Base-by-base conservation (phyloP, 1,140 invertebrate species). In the Homalodisca vitripennis region DNA sequence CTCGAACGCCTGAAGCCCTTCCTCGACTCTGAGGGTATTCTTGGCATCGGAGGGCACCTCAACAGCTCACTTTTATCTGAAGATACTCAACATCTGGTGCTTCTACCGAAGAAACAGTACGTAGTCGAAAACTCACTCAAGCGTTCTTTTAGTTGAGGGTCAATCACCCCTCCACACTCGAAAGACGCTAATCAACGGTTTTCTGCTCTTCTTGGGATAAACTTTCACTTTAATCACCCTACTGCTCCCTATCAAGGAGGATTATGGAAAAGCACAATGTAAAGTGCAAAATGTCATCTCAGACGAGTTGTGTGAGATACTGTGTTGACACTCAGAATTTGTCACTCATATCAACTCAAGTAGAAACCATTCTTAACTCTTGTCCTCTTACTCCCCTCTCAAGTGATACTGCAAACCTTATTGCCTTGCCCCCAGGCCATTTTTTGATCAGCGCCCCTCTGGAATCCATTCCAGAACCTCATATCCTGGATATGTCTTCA, bases 11-110 rank as follows among this genome's bases (percentile, higher is more conserved):
- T 73, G 26, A 62, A 70, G 46, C 78, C 78, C 0, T 80, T 80
- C 68, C 1, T 81, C 6, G 79, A 80, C 63, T 2, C 70, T 13
- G 24, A 72, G 13, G 75, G 74, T 20, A 46, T 81, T 3, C 12
- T 81, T 6, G 71, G 78, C 60, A 80, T 82, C n/a, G 80, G 78
- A 6, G 80, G 80, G 13, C 46, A 79, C 22, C 67, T 81, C 17
- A 30, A 68, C 29, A 71, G 78, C 46, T 66, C 75, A 1, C 46
- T 73, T 14, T 46, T 80, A 6, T 34, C 74, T 1, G 68, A 75
- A 66, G 68, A 75, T 26, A 63, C 71, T 41, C 77, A 76, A 63
- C 74, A 79, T 72, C 79, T 78, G 1, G 76, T 80, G 17, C 57
- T 82, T 32, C 69, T 81, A 29, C 76, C 76, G 10, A 64, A 65